These are phyloP conservation scores for Neogale vison DNA, from an alignment of 2,113 vertebrate species.

Conservation along the genomic window DNA sequence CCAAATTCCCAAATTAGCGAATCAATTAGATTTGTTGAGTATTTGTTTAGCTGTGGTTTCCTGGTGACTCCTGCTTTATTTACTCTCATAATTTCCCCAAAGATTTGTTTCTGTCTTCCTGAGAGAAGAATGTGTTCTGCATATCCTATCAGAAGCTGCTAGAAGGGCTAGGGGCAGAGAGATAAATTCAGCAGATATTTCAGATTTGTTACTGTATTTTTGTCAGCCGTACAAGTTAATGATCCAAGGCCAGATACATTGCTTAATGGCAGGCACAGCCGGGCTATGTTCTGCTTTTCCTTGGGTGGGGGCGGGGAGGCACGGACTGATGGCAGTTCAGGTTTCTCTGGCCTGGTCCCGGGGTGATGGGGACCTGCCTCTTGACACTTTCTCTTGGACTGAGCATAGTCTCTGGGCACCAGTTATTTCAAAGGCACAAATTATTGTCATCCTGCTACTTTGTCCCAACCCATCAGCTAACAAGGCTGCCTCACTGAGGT, in stretches of 20 bases:
- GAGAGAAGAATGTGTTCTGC: slow-evolving; percentile 58
- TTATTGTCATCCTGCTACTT: slow-evolving; percentile 49
- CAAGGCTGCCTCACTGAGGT: neutral
- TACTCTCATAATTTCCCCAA: slow-evolving; percentile 54
- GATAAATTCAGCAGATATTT: slow-evolving; percentile 72
- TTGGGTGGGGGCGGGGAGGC: neutral
- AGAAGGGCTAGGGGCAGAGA: slow-evolving; percentile 30
- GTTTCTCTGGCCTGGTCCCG: slow-evolving; percentile 19
- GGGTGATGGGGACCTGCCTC: slow-evolving; percentile 21
- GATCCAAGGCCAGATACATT: slow-evolving; percentile 63
- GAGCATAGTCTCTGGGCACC: slow-evolving; percentile 49
- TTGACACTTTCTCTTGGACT: slow-evolving; percentile 39
- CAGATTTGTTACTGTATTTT: slow-evolving; percentile 71
- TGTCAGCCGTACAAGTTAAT: slow-evolving; percentile 66
- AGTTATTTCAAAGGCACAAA: slow-evolving; percentile 63
- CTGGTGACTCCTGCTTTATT: slow-evolving; percentile 68
- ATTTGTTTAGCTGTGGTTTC: slow-evolving; percentile 69
- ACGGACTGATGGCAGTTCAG: neutral
- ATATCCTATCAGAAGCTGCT: slow-evolving; percentile 55
- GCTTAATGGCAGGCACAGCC: slow-evolving; percentile 49
- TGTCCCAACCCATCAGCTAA: slow-evolving; percentile 26
- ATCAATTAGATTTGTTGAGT: slow-evolving; percentile 67
- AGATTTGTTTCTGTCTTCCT: slow-evolving; percentile 66
- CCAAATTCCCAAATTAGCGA: slow-evolving; percentile 64
- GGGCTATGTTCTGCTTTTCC: slow-evolving; percentile 1